Conservation (phyloP, 2,888 invertebrate species). For the Athalia cordata region DNA sequence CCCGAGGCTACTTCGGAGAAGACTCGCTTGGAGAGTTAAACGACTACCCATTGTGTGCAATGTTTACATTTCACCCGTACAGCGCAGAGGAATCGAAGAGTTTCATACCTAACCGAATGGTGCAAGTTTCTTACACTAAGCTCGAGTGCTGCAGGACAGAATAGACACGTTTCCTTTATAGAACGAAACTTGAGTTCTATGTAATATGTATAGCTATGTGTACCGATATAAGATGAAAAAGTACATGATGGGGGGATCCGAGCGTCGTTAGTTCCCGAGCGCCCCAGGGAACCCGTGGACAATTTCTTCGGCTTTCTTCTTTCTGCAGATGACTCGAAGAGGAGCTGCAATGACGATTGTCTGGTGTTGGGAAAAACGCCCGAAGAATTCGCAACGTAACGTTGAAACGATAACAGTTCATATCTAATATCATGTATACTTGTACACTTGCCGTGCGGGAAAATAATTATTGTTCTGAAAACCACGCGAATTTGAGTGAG, state of each 20-base stretch:
- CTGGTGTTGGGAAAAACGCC: not conserved
- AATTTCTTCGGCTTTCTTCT: slow-evolving; percentile 14
- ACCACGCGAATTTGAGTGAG: not conserved
- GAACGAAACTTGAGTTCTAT: slow-evolving; percentile 1
- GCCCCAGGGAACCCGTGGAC: not conserved
- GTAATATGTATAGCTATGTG: not conserved
- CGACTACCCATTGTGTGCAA: no score
- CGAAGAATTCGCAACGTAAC: not conserved
- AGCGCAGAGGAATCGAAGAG: no score
- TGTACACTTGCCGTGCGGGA: not conserved
- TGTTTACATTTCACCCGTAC: no score
- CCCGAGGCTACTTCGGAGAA: no score
- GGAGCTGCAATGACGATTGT: not conserved
- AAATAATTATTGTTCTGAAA: slow-evolving; percentile 15
- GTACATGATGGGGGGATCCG: not conserved
- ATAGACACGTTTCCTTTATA: not conserved
- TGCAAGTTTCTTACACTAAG: no score
- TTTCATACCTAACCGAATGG: no score
- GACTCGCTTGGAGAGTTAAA: no score
- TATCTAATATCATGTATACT: no score
- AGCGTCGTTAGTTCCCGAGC: not conserved
- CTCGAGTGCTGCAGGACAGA: no score
- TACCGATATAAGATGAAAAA: not conserved
- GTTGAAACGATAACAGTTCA: no score
- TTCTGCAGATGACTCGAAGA: not conserved